Base-by-base conservation (phyloP, 2,113 vertebrate species). In the Pseudorectes ferrugineus region DNA sequence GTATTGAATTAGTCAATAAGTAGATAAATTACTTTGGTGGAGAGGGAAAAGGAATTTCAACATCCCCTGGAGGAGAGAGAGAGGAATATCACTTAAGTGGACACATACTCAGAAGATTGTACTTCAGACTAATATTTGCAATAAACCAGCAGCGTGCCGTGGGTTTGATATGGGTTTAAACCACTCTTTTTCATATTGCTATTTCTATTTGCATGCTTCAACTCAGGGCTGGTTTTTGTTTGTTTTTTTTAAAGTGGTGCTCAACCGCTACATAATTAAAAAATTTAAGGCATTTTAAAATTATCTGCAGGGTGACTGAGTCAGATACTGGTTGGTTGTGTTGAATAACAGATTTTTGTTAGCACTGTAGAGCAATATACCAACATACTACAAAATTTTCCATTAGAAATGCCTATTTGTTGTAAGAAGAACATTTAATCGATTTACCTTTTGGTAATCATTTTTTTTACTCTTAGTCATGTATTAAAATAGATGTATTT, bases 401-500 rank as follows among this genome's bases (percentile, higher is more conserved):
- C 31, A 9, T 61, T 77, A 78, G 73, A 71, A 72, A 72, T 52
- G 23, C 8, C 10, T 40, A 57, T 57, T 78, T 81, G 11, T 54
- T 84, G 18, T 31, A 88, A 71, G 74, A 84, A 66, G 62, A 88
- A 67, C 43, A 77, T 81, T 71, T 91, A 95, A 91, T 57, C 81
- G 25, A 63, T 89, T 92, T 84, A 71, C 40, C 23, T 52, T 24
- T 22, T 45, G 65, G 36, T 59, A 62, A 73, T 92, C 77, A 10
- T 3, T 74, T 70, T 65, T 54, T 85, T 91, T 40, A 54, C 13
- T 85, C 43, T 81, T 66, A 67, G 45, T 89, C 63, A 68, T 48
- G 26, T 36, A 78, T 78, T 93, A 93, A 95, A 92, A 89, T 59
- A 75, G 36, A 93, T 68, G 14, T 55, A 75, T 91, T 81, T 92